Evolutionary conservation across 2,113 vertebrate species (phyloP).

Genomic region (Salvator merianae): DNA sequence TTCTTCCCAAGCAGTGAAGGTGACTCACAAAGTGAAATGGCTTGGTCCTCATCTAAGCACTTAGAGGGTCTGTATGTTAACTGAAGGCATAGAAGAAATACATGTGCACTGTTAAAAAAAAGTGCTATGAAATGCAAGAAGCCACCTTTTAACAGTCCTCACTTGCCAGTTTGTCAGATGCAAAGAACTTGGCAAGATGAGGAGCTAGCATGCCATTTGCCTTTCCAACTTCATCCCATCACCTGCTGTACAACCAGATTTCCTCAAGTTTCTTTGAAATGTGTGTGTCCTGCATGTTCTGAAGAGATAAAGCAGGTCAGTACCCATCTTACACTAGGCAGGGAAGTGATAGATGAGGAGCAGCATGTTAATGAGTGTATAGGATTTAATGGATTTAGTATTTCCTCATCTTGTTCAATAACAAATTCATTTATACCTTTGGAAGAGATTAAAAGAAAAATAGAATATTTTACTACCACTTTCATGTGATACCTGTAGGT

Average conservation of each 20-base stretch:
- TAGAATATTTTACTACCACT: slow-evolving; percentile 4
- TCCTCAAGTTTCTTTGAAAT: background rate
- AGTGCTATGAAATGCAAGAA: background rate
- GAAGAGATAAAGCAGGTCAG: slow-evolving; percentile 11
- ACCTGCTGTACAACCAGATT: background rate
- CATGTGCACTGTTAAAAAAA: background rate
- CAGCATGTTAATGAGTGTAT: slow-evolving; percentile 17
- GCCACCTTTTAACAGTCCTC: background rate
- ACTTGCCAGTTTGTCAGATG: background rate
- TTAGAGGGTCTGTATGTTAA: too few relatives aligned
- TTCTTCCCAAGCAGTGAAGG: too few relatives aligned
- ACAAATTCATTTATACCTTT: slow-evolving; percentile 4
- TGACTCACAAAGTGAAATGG: too few relatives aligned
- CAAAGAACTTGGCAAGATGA: background rate
- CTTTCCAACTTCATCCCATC: background rate
- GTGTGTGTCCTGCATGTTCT: slow-evolving; percentile 2
- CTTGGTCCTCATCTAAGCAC: too few relatives aligned
- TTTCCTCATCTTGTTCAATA: slow-evolving; percentile 1
- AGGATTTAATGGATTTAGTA: slow-evolving; percentile 15
- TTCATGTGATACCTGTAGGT: slow-evolving; percentile 11
- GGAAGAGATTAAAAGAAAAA: slow-evolving; percentile 8
- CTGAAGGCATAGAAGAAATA: background rate
- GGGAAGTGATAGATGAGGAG: slow-evolving; percentile 11
- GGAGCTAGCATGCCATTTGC: background rate
- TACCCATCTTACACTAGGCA: slow-evolving; percentile 4